These are phyloP conservation scores for Drosophila truncata DNA, from an alignment of 1,140 invertebrate genomes.

Conservation along the genomic window DNA sequence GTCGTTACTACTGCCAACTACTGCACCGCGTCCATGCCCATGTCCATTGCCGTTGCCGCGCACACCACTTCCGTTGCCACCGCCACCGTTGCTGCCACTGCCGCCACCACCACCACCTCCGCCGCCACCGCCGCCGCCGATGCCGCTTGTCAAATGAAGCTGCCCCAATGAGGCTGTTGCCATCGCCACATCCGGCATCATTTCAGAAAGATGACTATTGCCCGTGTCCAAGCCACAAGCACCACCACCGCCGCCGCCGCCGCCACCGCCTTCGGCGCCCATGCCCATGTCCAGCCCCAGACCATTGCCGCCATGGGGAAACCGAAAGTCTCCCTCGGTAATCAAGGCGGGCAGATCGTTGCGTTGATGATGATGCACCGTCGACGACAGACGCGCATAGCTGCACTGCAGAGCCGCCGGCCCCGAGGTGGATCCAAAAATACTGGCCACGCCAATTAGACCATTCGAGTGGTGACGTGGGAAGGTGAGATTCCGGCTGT, in stretches of 20 bases:
- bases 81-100: background rate
- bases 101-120: constrained; percentile 9
- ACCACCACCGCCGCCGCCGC: constrained; percentile 44
- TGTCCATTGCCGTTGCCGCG: constrained; percentile 22
- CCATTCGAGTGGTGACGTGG: constrained; percentile 86
- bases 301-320: constrained; percentile 69
- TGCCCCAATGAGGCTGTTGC: constrained; percentile 91
- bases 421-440: constrained; percentile 48
- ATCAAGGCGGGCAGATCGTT: constrained; percentile 88
- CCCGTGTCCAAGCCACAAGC: constrained; percentile 70
- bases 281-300: constrained; percentile 57
- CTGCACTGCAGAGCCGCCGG: constrained; percentile 57
- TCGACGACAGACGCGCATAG: constrained; percentile 69
- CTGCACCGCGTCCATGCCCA: constrained; percentile 18
- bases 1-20: constrained; percentile 58
- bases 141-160: constrained; percentile 86
- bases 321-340: constrained; percentile 87
- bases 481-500: constrained; percentile 87
- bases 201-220: constrained; percentile 90
- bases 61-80: constrained; percentile 1
- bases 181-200: constrained; percentile 96
- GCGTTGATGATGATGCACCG: constrained; percentile 79
- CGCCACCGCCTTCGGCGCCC: constrained; percentile 50
- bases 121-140: constrained; percentile 31
- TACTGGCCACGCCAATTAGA: constrained; percentile 62